phyloP scores from a whole-genome alignment of 2,888 invertebrate genomes.

The Epirrhoe alternata region DNA sequence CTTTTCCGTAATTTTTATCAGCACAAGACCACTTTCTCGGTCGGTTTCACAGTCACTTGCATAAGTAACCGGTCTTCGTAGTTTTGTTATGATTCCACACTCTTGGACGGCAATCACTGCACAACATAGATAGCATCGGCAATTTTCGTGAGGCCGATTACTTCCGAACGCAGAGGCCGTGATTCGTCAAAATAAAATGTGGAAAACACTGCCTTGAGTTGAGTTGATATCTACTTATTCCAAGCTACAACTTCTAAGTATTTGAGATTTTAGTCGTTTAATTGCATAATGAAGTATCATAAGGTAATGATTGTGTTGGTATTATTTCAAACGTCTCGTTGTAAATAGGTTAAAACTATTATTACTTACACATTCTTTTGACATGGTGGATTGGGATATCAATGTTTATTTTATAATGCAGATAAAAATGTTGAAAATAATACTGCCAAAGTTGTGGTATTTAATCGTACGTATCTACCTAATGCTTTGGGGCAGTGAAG shows the following conservation, averaged over 20 bases:
- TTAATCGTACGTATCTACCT: no score
- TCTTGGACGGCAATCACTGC: slow-evolving; percentile 12
- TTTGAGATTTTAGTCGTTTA: no score
- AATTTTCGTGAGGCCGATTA: slow-evolving; percentile 1
- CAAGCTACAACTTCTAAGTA: not conserved
- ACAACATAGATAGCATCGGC: not conserved
- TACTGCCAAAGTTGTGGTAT: no score
- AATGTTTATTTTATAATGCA: no score
- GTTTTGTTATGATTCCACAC: slow-evolving; percentile 43
- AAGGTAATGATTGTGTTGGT: no score
- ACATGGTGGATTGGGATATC: no score
- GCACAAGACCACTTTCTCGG: slow-evolving; percentile 47
- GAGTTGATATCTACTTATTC: not conserved
- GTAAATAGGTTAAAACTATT: no score
- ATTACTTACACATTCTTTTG: no score
- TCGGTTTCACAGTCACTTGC: slow-evolving; percentile 46
- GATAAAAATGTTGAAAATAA: no score
- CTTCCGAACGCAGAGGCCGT: not conserved
- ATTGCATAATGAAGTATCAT: no score
- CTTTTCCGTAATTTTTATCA: slow-evolving; percentile 47
- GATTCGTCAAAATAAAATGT: not conserved
- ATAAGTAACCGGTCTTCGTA: slow-evolving; percentile 44
- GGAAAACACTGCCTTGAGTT: not conserved
- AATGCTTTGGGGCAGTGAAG: not conserved
- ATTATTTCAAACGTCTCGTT: no score